Evolutionary conservation across 1,140 invertebrate genomes (phyloP).

Genomic region (Zaprionus camerounensis): DNA sequence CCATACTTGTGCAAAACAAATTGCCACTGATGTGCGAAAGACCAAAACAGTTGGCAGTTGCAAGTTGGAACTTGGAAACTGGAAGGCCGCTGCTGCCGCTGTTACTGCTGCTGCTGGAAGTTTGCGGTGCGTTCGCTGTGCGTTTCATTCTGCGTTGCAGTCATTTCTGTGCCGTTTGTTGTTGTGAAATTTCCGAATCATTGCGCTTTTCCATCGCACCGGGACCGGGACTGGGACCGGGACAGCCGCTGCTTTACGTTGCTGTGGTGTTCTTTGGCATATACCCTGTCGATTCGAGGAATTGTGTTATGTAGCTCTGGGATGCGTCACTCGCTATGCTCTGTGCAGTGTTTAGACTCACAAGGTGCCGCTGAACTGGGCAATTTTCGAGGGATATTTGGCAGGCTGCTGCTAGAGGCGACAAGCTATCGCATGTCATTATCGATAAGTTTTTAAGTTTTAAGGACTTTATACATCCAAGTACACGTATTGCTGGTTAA

Average conservation of each 20-base stretch:
- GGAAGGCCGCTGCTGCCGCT: conserved; percentile 8
- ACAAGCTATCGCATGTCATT: neutral
- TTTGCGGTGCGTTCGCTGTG: conserved; percentile 2
- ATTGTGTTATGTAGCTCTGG: conserved; percentile 29
- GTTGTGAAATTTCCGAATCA: conserved; percentile 82
- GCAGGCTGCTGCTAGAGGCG: conserved; percentile 36
- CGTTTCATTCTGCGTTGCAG: conserved; percentile 20
- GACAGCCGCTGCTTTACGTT: neutral
- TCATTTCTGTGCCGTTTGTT: conserved; percentile 14
- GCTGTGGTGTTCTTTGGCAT: neutral
- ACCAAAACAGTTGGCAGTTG: conserved; percentile 78
- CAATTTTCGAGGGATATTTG: conserved; percentile 29
- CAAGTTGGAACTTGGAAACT: conserved; percentile 4
- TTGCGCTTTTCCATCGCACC: conserved; percentile 65
- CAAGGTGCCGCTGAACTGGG: conserved; percentile 31
- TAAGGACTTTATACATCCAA: neutral
- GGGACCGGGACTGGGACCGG: neutral
- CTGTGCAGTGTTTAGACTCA: conserved; percentile 30
- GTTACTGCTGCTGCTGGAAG: conserved; percentile 19
- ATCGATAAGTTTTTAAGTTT: neutral
- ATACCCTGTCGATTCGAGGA: conserved; percentile 72
- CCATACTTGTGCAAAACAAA: conserved; percentile 84
- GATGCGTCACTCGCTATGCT: conserved; percentile 17
- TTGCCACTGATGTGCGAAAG: conserved; percentile 84
- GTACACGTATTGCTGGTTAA: neutral